Base-by-base conservation (phyloP, 2,113 vertebrate genomes). In the Silurus meridionalis region DNA sequence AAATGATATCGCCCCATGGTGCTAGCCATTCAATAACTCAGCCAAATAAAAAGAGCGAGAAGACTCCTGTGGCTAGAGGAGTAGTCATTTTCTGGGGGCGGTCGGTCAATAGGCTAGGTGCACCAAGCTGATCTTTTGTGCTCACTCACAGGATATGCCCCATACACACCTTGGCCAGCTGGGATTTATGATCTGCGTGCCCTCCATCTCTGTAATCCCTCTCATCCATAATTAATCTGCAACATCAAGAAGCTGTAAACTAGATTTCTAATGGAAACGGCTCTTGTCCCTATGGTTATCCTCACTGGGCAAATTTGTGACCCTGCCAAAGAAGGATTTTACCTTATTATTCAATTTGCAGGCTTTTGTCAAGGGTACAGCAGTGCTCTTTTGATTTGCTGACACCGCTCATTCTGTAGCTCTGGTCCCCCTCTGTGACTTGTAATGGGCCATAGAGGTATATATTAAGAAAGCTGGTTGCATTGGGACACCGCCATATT, bases 221-320 rank as follows among this genome's bases (percentile, higher is more conserved):
- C 95, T 97, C 96, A 95, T 91, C 95, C 94, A 94, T 97, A 98
- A 99, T 99, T 99, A 97, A 96, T 95, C 93, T 88, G 75, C 83
- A 91, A 92, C 92, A 85, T 72, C 87, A 94, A 95, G 95, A 95
- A 95, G 94, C 96, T 91, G 91, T 95, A 96, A 96, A 97, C 94
- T 93, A 95, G 95, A 96, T 97, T 97, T 97, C 95, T 96, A 96
- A 96, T 96, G 93, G 94, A 93, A 94, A 95, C 94, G 94, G 94
- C 94, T 92, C 93, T 94, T 93, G 91, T 91, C 91, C 94, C 95
- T 90, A 77, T 93, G 96, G 97, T 95, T 94, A 94, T 92, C 94
- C 94, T 95, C 95, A 95, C 94, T 94, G 94, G 95, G 95, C 93
- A 92, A 93, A 15, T 96, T 95, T 94, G 94, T 94, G 94, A 91